A percentile compares a stretch with the other conserved stretches of the same genome.
Evolutionary conservation across 2,888 invertebrate species (phyloP).

Genomic region (Drosophila colorata): DNA sequence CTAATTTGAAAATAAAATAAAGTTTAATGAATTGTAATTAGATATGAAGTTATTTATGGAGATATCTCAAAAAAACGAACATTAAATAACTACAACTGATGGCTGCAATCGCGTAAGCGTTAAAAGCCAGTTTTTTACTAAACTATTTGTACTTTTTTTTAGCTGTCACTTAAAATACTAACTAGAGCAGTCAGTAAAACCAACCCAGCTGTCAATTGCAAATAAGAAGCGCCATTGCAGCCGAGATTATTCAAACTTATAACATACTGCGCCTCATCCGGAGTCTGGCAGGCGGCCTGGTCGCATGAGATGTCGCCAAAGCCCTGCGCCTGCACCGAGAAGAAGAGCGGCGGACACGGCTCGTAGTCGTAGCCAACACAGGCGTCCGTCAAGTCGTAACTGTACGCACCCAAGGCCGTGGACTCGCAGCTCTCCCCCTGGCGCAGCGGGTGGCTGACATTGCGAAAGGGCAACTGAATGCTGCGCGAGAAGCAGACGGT

Average conservation of each 20-base stretch:
- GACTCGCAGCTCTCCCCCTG: conserved; percentile 88
- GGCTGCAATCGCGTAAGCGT: too few species aligned
- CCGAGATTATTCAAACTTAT: conserved; percentile 89
- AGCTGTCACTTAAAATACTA: conserved; percentile 1
- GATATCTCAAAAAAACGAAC: too few species aligned
- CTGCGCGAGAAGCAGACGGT: conserved; percentile 89
- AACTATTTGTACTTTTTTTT: neutral
- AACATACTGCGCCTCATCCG: conserved; percentile 88
- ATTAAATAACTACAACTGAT: neutral
- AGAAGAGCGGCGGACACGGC: conserved; percentile 88
- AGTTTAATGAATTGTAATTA: too few species aligned
- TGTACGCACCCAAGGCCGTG: conserved; percentile 86
- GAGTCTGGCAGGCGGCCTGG: conserved; percentile 89
- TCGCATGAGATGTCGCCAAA: conserved; percentile 85
- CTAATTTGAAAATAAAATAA: neutral
- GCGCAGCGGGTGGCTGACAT: conserved; percentile 75
- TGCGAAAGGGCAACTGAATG: conserved; percentile 85
- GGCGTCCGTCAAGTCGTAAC: conserved; percentile 86
- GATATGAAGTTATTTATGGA: too few species aligned
- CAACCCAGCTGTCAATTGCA: conserved; percentile 6
- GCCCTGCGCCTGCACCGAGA: conserved; percentile 87
- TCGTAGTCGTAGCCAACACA: conserved; percentile 87
- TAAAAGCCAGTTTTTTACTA: neutral
- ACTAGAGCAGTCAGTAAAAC: conserved; percentile 19
- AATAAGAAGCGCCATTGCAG: conserved; percentile 86